Percentiles rank a stretch among this genome's conserved stretches.
These are phyloP conservation scores for Axea sp. DNA, from an alignment of 2,888 invertebrate genomes.

Conservation along the genomic window DNA sequence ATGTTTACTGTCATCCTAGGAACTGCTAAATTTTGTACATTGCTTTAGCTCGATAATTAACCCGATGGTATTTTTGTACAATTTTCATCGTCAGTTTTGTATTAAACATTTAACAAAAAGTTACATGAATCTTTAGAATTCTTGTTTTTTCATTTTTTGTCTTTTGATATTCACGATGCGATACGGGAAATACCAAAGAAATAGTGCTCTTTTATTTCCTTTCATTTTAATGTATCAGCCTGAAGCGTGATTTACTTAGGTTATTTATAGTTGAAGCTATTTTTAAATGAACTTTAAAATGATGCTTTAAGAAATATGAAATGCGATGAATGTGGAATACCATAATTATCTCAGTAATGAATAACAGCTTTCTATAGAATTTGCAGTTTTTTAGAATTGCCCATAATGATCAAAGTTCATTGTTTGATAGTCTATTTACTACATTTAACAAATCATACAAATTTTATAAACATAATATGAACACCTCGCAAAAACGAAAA, in stretches of 20 bases:
- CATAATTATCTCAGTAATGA: conserved; percentile 1
- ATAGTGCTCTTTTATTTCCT: not conserved
- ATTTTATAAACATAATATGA: conserved; percentile 39
- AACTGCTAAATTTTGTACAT: conserved; percentile 42
- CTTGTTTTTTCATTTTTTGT: not conserved
- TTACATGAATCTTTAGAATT: too few relatives aligned
- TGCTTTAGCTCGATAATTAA: conserved; percentile 17
- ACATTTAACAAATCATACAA: conserved; percentile 29
- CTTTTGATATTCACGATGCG: not conserved
- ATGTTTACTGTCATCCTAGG: too few relatives aligned
- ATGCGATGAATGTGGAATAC: conserved; percentile 10
- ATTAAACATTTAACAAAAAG: too few relatives aligned
- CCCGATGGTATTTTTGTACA: conserved; percentile 15
- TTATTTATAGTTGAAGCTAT: too few relatives aligned
- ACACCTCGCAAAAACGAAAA: conserved; percentile 33
- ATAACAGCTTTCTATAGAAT: conserved; percentile 37
- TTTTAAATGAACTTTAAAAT: too few relatives aligned
- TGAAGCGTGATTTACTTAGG: too few relatives aligned
- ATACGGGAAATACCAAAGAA: conserved; percentile 25
- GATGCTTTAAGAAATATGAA: too few relatives aligned
- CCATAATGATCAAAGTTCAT: conserved; percentile 35
- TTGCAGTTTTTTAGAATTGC: conserved; percentile 47
- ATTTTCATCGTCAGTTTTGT: conserved; percentile 1
- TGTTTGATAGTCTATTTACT: conserved; percentile 52
- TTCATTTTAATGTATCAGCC: too few relatives aligned